Evolutionary conservation across 2,113 vertebrate species (phyloP), one percentile per base, ranked within the genome.

Genomic region (Microtus montanus): DNA sequence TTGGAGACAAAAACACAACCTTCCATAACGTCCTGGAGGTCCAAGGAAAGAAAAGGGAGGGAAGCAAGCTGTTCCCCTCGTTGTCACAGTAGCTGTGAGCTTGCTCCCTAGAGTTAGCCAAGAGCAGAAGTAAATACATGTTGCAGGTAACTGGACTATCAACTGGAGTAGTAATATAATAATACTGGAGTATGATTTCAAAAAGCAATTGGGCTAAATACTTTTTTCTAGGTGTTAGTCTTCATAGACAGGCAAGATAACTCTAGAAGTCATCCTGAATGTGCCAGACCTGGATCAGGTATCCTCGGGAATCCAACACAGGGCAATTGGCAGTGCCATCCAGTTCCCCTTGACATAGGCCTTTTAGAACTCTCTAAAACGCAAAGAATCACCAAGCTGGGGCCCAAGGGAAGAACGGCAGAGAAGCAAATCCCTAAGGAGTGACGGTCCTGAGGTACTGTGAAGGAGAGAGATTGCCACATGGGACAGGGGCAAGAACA

Each of bases 121-220:
- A 88, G 88, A 78, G 63, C n/a, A 52, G 12, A 58, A 80, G 49
- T 41, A 19, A 79, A 64, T 58, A 92, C 47, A 47, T 47, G 47
- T 47, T 47, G 47, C 47, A 47, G 47, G 47, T 47, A 47, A 47
- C 49, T 68, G 33, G 47, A 54, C 30, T 35, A 94, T 3, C 58
- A 84, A 66, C 35, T 73, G n/a, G 70, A 73, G 70, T 73, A 22
- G 19, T 10, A 73, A 20, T 71, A n/a, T 8, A 71, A 22, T 73
- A 38, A 38, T 22, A 38, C 70, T 71, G 35, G 70, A 71, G 70
- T 71, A 28, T 70, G 49, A 90, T 49, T 80, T 52, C 83, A 20
- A 87, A 90, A 92, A 92, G 64, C 41, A 41, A 41, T 80, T 79
- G 84, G 30, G 28, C 80, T 12, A 87, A 90, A 80, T 70, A 20